Conservation (phyloP, 2,797 vertebrate species). For the Tadarida brasiliensis region DNA sequence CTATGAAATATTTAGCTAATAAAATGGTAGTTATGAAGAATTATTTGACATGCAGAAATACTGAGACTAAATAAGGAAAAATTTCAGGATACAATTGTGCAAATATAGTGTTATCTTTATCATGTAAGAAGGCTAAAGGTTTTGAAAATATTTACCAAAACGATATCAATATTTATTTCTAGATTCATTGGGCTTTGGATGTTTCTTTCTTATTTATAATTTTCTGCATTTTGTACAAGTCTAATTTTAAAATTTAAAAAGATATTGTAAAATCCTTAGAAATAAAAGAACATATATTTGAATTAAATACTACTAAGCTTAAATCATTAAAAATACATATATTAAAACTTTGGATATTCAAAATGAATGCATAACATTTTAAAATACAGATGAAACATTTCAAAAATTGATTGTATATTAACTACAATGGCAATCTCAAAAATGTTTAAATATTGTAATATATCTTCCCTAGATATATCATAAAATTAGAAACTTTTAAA, state of each 20-base stretch:
- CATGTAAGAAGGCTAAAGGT: not conserved
- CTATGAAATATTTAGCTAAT: not conserved
- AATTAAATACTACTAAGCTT: conserved; percentile 2
- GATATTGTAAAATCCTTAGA: not conserved
- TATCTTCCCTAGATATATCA: not conserved
- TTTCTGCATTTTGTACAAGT: not conserved
- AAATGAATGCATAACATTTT: not conserved
- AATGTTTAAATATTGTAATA: not conserved
- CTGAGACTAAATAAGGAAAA: conserved; percentile 1
- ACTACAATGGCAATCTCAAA: not conserved
- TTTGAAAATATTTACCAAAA: not conserved
- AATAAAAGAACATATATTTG: conserved; percentile 14
- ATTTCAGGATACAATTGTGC: not conserved
- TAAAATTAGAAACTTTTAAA: conserved; percentile 40
- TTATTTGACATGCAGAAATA: not conserved
- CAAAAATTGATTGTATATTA: not conserved
- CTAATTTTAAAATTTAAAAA: not conserved
- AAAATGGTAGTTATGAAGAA: conserved; percentile 1
- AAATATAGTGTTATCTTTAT: not conserved
- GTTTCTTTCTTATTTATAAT: not conserved
- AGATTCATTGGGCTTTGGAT: not conserved
- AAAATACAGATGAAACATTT: not conserved
- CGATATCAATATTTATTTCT: not conserved
- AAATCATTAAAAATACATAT: not conserved
- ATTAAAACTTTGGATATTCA: not conserved